Percentiles rank a stretch among this genome's conserved stretches.
phyloP scores from a whole-genome alignment of 1,140 invertebrate genomes.

The Frieseomelitta varia region DNA sequence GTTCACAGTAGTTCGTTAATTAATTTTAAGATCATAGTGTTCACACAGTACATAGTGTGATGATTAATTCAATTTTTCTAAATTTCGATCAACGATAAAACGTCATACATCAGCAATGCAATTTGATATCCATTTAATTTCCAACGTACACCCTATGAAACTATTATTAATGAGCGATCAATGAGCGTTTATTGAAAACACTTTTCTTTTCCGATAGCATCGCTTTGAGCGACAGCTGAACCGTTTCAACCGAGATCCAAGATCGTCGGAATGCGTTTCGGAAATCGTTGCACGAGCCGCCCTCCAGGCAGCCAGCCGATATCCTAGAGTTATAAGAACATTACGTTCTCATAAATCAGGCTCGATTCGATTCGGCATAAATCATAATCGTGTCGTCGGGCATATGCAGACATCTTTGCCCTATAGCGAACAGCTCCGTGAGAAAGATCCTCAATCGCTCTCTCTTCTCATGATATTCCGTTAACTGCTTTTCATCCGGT shows the following conservation, averaged over 20 bases:
- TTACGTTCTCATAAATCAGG: conserved; percentile 50
- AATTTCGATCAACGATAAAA: neutral
- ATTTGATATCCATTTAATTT: neutral
- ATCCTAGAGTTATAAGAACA: conserved; percentile 29
- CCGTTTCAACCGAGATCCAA: neutral
- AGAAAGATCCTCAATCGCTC: conserved; percentile 45
- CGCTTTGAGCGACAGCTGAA: conserved; percentile 22
- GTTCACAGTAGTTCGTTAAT: too few relatives aligned
- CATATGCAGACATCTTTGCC: conserved; percentile 49
- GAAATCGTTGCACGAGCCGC: conserved; percentile 21
- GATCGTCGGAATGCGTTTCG: conserved; percentile 16
- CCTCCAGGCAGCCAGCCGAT: neutral
- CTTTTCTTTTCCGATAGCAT: neutral
- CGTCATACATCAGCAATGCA: neutral
- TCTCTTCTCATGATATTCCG: conserved; percentile 42
- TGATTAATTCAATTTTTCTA: too few relatives aligned
- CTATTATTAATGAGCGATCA: neutral
- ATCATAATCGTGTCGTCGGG: conserved; percentile 50
- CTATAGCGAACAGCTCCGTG: conserved; percentile 44
- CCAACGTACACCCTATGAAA: neutral
- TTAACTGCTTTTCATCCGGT: conserved; percentile 44
- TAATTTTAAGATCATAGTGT: too few relatives aligned
- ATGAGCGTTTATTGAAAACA: neutral
- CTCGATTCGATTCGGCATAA: conserved; percentile 49
- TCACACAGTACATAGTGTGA: too few relatives aligned